Conservation (phyloP, 1,140 invertebrate species). For the Sminthurides bifidus region DNA sequence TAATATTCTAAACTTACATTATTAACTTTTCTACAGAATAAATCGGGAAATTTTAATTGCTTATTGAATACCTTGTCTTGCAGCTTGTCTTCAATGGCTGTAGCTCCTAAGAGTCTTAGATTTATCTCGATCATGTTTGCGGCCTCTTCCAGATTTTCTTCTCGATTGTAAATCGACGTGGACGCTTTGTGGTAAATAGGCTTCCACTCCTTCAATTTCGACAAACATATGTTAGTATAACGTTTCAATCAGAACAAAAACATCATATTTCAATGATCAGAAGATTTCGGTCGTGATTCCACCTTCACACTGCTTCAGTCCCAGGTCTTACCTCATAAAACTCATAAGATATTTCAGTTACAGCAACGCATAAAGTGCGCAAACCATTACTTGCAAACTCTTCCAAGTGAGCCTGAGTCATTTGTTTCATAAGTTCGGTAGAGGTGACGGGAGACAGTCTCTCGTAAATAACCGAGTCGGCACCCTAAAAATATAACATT, state of each 20-base stretch:
- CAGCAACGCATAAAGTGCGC: slow-evolving; percentile 79
- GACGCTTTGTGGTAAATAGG: slow-evolving; percentile 65
- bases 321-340: slow-evolving; percentile 50
- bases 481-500: slow-evolving; percentile 17
- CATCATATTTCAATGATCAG: neutral
- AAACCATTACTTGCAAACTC: slow-evolving; percentile 80
- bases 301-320: neutral
- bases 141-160: slow-evolving; percentile 67
- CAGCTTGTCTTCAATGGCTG: slow-evolving; percentile 92
- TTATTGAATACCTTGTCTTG: slow-evolving; percentile 55
- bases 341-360: slow-evolving; percentile 57
- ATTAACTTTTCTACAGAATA: too few species aligned
- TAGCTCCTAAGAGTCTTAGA: slow-evolving; percentile 72
- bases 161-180: slow-evolving; percentile 58
- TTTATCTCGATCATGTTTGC: slow-evolving; percentile 75
- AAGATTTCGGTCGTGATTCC: neutral
- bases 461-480: slow-evolving; percentile 55
- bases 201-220: slow-evolving; percentile 60
- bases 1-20: too few species aligned
- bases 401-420: slow-evolving; percentile 75
- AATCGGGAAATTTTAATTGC: too few species aligned
- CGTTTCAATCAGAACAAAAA: neutral
- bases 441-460: slow-evolving; percentile 45
- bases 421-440: slow-evolving; percentile 42
- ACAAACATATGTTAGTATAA: slow-evolving; percentile 2